phyloP scores from a whole-genome alignment of 2,888 invertebrate genomes.

The Oscheius sp. region DNA sequence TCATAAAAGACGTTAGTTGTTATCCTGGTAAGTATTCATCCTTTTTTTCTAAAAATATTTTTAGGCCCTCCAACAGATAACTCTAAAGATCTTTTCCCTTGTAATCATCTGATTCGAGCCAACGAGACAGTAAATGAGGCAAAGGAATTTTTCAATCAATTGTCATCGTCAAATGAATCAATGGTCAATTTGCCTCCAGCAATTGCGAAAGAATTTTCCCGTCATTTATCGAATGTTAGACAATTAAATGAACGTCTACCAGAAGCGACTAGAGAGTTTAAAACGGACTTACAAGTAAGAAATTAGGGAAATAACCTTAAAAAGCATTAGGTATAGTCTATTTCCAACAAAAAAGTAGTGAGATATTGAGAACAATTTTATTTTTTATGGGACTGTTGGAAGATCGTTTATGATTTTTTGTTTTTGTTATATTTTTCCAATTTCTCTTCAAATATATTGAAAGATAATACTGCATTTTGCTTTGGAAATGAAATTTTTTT shows the following conservation, averaged over 20 bases:
- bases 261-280: neutral
- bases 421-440: no score
- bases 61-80: neutral
- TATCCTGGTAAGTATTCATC: neutral
- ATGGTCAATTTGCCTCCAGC: neutral
- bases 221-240: neutral
- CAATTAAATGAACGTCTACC: neutral
- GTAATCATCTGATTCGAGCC: neutral
- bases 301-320: no score
- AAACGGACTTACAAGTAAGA: neutral
- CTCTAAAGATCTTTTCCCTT: neutral
- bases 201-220: neutral
- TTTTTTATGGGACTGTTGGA: no score
- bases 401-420: no score
- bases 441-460: no score
- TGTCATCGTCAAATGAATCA: neutral
- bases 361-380: no score
- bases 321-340: no score
- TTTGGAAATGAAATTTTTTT: no score
- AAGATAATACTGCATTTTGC: no score
- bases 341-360: no score
- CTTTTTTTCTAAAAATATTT: neutral
- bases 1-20: neutral
- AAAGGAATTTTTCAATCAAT: neutral
- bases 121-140: neutral